These are phyloP conservation scores for Protomyctophum bolini DNA, from an alignment of 2,113 vertebrate genomes.

Conservation along the genomic window DNA sequence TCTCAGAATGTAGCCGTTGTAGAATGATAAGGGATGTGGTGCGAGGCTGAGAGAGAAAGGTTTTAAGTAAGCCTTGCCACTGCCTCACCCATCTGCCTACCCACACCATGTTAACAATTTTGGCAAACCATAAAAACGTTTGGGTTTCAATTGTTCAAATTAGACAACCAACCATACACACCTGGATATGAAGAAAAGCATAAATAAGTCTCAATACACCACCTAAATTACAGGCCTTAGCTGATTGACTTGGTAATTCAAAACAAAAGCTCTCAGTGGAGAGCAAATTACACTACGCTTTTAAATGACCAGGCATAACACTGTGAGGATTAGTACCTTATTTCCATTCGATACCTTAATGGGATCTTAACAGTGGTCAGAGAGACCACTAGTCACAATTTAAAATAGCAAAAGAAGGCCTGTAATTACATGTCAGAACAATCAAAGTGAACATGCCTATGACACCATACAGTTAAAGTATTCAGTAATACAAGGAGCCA, in stretches of 20 bases:
- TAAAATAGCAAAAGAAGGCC: not conserved
- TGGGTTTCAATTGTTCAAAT: not conserved
- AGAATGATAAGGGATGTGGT: conserved; percentile 34
- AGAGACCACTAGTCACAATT: not conserved
- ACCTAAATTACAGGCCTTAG: not conserved
- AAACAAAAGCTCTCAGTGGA: not conserved
- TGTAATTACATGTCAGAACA: conserved; percentile 13
- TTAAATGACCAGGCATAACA: too few relatives aligned
- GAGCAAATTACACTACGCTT: not conserved
- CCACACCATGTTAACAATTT: not conserved
- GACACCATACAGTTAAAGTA: conserved; percentile 27
- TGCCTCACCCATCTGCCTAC: conserved; percentile 38
- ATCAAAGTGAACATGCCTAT: conserved; percentile 14
- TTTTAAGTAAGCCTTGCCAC: conserved; percentile 7
- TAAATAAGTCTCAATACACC: not conserved
- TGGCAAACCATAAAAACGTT: not conserved
- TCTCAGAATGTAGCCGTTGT: conserved; percentile 39
- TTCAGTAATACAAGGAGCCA: conserved; percentile 37
- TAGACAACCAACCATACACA: not conserved
- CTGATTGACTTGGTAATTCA: not conserved
- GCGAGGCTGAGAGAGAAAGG: conserved; percentile 15
- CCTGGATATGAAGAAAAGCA: not conserved
- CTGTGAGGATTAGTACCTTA: not conserved
- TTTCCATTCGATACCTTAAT: not conserved
- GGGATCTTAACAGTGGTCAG: not conserved